phyloP scores from a whole-genome alignment of 2,797 vertebrate species.

The Falco cherrug region DNA sequence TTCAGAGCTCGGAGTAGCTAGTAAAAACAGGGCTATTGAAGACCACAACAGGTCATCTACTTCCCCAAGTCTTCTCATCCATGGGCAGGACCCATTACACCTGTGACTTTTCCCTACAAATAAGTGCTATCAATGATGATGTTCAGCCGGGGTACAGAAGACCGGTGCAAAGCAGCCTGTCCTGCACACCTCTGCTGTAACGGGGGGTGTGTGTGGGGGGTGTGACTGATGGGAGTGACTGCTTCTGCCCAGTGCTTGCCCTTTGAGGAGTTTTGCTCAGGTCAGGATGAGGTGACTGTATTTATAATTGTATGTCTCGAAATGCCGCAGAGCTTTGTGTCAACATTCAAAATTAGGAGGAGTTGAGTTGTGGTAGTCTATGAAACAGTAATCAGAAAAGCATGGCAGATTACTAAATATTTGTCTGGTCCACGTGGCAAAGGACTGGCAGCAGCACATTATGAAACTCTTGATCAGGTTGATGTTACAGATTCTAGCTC shows the following conservation, averaged over 20 bases:
- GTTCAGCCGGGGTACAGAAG: not conserved
- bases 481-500: not conserved
- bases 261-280: not conserved
- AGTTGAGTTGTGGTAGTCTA: not conserved
- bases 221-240: not conserved
- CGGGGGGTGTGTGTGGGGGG: rapidly evolving
- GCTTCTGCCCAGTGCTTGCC: not conserved
- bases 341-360: not conserved
- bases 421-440: not conserved
- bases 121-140: rapidly evolving
- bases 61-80: not conserved
- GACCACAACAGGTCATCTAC: not conserved
- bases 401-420: not conserved
- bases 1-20: not conserved
- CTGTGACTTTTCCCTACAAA: not conserved
- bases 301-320: not conserved
- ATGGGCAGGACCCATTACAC: not conserved
- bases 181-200: not conserved
- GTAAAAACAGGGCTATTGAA: not conserved
- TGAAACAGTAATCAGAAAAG: not conserved
- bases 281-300: not conserved
- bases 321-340: not conserved
- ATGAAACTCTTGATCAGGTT: not conserved
- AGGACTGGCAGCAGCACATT: not conserved
- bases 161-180: not conserved